A percentile compares a stretch with the other conserved stretches of the same genome.
Evolutionary conservation across 2,797 vertebrate species (phyloP).

Genomic region (Alauda arvensis): DNA sequence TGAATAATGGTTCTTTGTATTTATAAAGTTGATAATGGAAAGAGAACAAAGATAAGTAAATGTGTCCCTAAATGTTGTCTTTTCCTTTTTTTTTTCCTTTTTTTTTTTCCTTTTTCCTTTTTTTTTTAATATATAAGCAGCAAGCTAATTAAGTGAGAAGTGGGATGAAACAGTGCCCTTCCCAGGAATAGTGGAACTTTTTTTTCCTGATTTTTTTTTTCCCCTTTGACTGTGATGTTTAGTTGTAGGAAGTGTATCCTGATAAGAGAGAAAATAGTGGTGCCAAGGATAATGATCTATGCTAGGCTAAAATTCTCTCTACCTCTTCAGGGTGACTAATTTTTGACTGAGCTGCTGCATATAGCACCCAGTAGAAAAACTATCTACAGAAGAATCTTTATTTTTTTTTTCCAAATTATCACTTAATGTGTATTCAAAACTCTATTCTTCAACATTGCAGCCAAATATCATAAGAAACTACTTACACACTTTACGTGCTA

Average conservation of each 20-base stretch:
- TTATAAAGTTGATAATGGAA: conserved; percentile 75
- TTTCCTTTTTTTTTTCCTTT: not conserved
- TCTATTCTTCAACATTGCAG: conserved; percentile 56
- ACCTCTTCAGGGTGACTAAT: conserved; percentile 71
- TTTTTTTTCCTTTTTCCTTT: accelerated
- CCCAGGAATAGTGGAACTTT: conserved; percentile 44
- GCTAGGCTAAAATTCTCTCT: conserved; percentile 69
- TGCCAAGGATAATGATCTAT: conserved; percentile 61
- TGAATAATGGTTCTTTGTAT: conserved; percentile 79
- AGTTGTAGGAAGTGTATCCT: conserved; percentile 64
- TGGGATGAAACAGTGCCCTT: conserved; percentile 38
- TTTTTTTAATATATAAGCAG: not conserved
- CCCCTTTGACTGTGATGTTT: conserved; percentile 47
- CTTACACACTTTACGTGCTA: conserved; percentile 9
- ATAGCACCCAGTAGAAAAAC: conserved; percentile 15
- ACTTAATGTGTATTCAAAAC: conserved; percentile 35
- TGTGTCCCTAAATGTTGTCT: conserved; percentile 62
- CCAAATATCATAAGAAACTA: conserved; percentile 51
- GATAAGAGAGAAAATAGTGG: conserved; percentile 67
- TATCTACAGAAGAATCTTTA: conserved; percentile 40
- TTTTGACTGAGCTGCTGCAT: conserved; percentile 70
- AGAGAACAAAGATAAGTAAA: conserved; percentile 69
- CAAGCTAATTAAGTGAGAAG: conserved; percentile 22
- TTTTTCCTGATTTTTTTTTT: conserved; percentile 9
- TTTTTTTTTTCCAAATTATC: conserved; percentile 25